These are phyloP conservation scores for Etheostoma spectabile DNA, from an alignment of 2,113 vertebrate genomes.

Conservation along the genomic window DNA sequence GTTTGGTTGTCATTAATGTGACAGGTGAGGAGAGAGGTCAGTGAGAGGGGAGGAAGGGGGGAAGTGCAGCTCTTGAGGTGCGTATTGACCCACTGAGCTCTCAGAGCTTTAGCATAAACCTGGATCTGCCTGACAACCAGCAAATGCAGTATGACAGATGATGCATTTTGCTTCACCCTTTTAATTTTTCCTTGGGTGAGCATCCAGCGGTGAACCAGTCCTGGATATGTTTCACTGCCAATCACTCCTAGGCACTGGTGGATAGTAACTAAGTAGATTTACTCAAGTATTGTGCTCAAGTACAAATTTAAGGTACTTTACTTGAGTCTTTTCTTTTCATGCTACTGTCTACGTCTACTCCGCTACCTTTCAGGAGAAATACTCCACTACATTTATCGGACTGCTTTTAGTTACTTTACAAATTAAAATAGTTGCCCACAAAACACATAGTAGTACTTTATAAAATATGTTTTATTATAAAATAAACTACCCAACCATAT, in stretches of 20 bases:
- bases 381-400: too few species aligned
- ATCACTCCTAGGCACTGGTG: neutral
- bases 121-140: slow-evolving; percentile 20
- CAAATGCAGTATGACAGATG: slow-evolving; percentile 16
- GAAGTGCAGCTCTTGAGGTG: neutral
- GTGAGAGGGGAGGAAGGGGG: neutral
- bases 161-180: neutral
- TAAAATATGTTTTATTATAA: too few species aligned
- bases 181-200: slow-evolving; percentile 17
- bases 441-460: too few species aligned
- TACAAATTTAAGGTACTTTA: too few species aligned
- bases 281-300: too few species aligned
- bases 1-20: slow-evolving; percentile 27
- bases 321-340: too few species aligned
- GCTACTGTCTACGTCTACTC: too few species aligned
- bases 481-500: too few species aligned
- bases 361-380: too few species aligned
- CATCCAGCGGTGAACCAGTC: neutral
- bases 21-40: slow-evolving; percentile 43
- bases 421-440: too few species aligned
- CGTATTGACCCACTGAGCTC: slow-evolving; percentile 19
- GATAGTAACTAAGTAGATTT: too few species aligned
- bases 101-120: neutral
- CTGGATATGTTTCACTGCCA: neutral
- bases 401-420: too few species aligned